phyloP scores from a whole-genome alignment of 1,140 invertebrate species.

The Scaptomyza hsui region DNA sequence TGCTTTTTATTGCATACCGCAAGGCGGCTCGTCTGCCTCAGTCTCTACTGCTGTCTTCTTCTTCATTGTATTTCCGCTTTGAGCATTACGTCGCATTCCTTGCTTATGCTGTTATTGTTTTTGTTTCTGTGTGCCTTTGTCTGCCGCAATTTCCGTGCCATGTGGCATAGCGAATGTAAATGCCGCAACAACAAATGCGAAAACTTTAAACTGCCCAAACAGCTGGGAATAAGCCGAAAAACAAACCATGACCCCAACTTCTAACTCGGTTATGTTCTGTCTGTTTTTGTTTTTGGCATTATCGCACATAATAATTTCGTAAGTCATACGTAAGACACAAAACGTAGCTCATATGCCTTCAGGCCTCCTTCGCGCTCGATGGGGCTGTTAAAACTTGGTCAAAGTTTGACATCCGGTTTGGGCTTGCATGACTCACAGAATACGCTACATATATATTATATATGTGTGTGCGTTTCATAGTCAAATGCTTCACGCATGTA shows the following conservation, averaged over 20 bases:
- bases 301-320: slow-evolving; percentile 70
- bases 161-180: slow-evolving; percentile 73
- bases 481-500: slow-evolving; percentile 40
- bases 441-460: background rate
- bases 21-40: slow-evolving; percentile 53
- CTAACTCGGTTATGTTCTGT: slow-evolving; percentile 1
- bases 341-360: slow-evolving; percentile 27
- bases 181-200: slow-evolving; percentile 69
- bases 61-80: slow-evolving; percentile 33
- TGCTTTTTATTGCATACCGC: slow-evolving; percentile 82
- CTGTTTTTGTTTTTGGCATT: slow-evolving; percentile 53
- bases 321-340: slow-evolving; percentile 26
- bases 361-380: background rate
- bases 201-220: slow-evolving; percentile 76
- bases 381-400: slow-evolving; percentile 5
- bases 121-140: slow-evolving; percentile 43
- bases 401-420: background rate
- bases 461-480: background rate
- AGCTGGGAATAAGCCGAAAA: slow-evolving; percentile 40
- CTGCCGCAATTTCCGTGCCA: slow-evolving; percentile 71
- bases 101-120: slow-evolving; percentile 18
- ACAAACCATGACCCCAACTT: background rate
- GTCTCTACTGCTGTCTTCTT: slow-evolving; percentile 4
- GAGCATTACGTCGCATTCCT: slow-evolving; percentile 29
- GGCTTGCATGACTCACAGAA: background rate